phyloP scores from a whole-genome alignment of 2,797 vertebrate genomes.

The Thunnus albacares region DNA sequence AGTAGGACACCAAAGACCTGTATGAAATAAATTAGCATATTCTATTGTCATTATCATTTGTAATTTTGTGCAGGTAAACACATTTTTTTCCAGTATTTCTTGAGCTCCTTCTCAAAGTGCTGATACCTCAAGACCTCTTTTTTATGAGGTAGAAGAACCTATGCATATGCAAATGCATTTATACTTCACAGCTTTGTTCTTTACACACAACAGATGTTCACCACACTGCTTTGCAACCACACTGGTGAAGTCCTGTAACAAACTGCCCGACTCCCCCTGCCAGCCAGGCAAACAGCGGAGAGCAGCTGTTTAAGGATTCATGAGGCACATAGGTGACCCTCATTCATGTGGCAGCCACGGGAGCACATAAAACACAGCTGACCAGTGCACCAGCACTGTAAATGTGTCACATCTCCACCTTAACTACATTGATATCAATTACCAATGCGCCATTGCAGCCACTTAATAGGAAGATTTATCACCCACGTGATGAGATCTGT shows the following conservation, averaged over 20 bases:
- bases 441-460: constrained; percentile 77
- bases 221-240: constrained; percentile 44
- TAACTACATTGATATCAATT: constrained; percentile 86
- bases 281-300: constrained; percentile 71
- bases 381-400: constrained; percentile 81
- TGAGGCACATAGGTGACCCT: constrained; percentile 87
- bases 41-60: constrained; percentile 42
- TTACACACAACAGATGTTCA: constrained; percentile 77
- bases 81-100: constrained; percentile 17
- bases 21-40: constrained; percentile 41
- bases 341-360: constrained; percentile 74
- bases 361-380: constrained; percentile 87
- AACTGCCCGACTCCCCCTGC: constrained; percentile 62
- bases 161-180: constrained; percentile 79
- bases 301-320: constrained; percentile 89
- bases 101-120: constrained; percentile 49
- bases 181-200: constrained; percentile 70
- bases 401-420: constrained; percentile 83
- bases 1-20: constrained; percentile 7
- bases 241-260: constrained; percentile 61
- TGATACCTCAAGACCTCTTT: constrained; percentile 60
- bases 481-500: constrained; percentile 63
- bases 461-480: constrained; percentile 84
- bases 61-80: constrained; percentile 38
- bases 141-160: constrained; percentile 40